Base-by-base conservation (phyloP, 2,113 vertebrate genomes). In the Orthonyx spaldingii region DNA sequence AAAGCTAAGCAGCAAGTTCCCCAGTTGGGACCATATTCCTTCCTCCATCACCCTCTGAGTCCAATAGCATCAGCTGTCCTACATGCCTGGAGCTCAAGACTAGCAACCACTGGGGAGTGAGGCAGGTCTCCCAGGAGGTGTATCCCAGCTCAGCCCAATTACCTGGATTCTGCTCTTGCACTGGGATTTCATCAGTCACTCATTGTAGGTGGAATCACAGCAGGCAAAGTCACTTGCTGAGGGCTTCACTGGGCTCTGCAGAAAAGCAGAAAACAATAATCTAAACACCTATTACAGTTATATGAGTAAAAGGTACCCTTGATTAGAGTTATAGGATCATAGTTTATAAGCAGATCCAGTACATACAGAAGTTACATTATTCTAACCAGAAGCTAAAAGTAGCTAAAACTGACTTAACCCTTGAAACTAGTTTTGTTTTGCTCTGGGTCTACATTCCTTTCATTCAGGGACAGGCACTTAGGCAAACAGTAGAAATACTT, bases 71-170 rank as follows among this genome's bases (percentile, higher is more conserved):
- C 27, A 89, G 18, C 44, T 47, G 16, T 23, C 16, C 9, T 33
- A 0, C 0, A 0, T 1, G 10, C 35, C 60, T 64, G 69, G 46
- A 74, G 46, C 46, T 84, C 16, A 13, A 22, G 83, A 15, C 12
- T 13, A 1, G 47, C 32, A 59, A 0, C 13, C 1, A 0, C 32
- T 16, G 61, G 14, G 60, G 8, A 30, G 32, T 2, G 33, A 32
- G 30, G 26, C 33, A 56, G 8, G 2, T 65, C 39, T 55, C 5
- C 1, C 14, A 17, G 35, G 21, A 46, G 24, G 1, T 5, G 22
- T 5, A 3, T 39, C n/a, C 28, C 47, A n/a, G 37, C 64, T 65
- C 72, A 46, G 13, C 39, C 37, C 8, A 1, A 12, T 27, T 52
- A 9, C 49, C 41, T 26, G 4, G 2, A 7, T 5, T 26, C 56